phyloP scores from a whole-genome alignment of 30 jellyfish, hydroid and myxozoan genomes.

The Cassiopea xamachana region DNA sequence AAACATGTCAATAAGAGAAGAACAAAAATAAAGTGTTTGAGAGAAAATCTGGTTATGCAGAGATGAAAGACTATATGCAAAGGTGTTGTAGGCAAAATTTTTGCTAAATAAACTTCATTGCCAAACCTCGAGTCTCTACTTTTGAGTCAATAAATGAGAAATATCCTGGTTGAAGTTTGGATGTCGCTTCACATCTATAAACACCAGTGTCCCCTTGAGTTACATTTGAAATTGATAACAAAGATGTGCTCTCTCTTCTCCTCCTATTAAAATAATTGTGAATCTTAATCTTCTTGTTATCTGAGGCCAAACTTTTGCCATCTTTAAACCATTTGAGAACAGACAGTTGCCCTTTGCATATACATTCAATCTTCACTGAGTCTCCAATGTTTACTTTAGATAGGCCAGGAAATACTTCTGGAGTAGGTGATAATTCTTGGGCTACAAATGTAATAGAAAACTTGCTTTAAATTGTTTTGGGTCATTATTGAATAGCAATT shows the following conservation, averaged over 20 bases:
- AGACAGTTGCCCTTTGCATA: conserved; percentile 26
- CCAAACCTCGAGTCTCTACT: conserved; percentile 13
- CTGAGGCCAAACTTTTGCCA: not conserved
- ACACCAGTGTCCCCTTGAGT: conserved; percentile 13
- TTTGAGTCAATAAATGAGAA: conserved; percentile 23
- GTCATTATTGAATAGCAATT: no score
- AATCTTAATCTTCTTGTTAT: not conserved
- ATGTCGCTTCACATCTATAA: conserved; percentile 21
- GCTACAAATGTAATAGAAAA: not conserved
- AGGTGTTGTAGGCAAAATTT: not conserved
- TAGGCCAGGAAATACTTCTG: not conserved
- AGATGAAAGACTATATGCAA: not conserved
- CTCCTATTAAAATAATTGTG: not conserved
- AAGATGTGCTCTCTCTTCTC: conserved; percentile 7
- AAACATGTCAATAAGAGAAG: no score
- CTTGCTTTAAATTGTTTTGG: no score
- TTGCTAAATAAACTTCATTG: not conserved
- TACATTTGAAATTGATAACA: not conserved
- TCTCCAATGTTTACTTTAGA: not conserved
- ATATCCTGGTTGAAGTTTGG: conserved; percentile 17
- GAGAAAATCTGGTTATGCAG: not conserved
- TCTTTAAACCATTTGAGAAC: conserved; percentile 1
- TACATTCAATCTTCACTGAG: not conserved
- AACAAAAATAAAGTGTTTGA: no score
- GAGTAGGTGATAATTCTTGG: conserved; percentile 9